Conservation (phyloP, 2,113 vertebrate genomes). For the Spea bombifrons region DNA sequence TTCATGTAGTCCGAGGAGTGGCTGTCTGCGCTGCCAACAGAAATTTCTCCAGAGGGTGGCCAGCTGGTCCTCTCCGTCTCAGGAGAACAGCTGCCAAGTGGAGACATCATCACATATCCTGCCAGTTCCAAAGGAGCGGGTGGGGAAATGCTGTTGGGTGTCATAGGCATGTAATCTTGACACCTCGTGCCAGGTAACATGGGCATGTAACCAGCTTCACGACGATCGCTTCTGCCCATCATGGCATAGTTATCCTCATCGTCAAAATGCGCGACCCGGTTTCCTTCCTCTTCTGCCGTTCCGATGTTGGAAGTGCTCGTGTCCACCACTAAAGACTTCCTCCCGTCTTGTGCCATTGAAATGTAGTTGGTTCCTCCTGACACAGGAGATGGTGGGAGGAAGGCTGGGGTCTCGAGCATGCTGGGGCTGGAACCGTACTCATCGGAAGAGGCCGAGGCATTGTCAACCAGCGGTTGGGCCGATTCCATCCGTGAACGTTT, state of each 20-base stretch:
- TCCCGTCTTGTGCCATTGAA: constrained; percentile 58
- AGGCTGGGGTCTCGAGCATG: constrained; percentile 8
- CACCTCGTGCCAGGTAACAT: constrained; percentile 68
- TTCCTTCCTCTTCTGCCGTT: constrained; percentile 62
- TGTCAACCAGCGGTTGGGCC: constrained; percentile 67
- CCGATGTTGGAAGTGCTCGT: constrained; percentile 67
- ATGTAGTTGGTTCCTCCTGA: constrained; percentile 65
- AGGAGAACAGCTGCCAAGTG: constrained; percentile 71
- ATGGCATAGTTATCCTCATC: constrained; percentile 57
- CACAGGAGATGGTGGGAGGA: background rate
- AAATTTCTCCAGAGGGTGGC: constrained; percentile 53
- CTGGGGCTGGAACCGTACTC: constrained; percentile 74
- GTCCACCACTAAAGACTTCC: background rate
- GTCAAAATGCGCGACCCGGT: constrained; percentile 45
- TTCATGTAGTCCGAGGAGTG: constrained; percentile 74
- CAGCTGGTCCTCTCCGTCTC: constrained; percentile 58
- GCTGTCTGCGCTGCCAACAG: constrained; percentile 63
- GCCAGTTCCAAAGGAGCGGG: constrained; percentile 64
- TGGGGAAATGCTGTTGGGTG: constrained; percentile 68
- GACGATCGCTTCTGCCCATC: constrained; percentile 60
- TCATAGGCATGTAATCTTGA: constrained; percentile 76
- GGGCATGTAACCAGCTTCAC: constrained; percentile 72
- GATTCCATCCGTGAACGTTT: constrained; percentile 52
- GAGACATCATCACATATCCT: constrained; percentile 77
- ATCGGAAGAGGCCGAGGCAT: constrained; percentile 68